Percentiles rank a stretch among this genome's conserved stretches.
Evolutionary conservation across 2,888 invertebrate genomes (phyloP).

Genomic region (Netelia melanura): DNA sequence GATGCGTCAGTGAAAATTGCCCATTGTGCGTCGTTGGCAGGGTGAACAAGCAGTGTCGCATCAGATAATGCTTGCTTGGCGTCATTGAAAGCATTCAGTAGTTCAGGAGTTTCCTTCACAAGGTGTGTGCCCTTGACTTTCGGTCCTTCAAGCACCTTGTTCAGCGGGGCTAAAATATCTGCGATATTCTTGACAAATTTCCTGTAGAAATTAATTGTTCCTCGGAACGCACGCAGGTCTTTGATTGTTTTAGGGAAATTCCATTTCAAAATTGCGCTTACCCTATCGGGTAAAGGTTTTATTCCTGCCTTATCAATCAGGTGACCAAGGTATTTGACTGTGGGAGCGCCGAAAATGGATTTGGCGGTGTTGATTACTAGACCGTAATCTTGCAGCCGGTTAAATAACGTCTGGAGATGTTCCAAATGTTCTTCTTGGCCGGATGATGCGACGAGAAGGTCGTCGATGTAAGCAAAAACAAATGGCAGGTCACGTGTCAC

Average conservation of each 20-base stretch:
- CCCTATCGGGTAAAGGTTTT: slow-evolving; percentile 59
- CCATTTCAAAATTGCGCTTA: slow-evolving; percentile 59
- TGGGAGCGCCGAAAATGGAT: slow-evolving; percentile 59
- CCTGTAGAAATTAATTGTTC: no score
- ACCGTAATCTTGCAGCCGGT: slow-evolving; percentile 64
- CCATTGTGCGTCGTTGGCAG: slow-evolving; percentile 10
- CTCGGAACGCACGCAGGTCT: slow-evolving; percentile 14
- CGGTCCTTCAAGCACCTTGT: neutral
- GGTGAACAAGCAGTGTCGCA: slow-evolving; percentile 2
- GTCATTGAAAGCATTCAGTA: neutral
- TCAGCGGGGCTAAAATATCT: neutral
- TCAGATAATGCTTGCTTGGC: neutral
- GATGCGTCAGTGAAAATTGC: slow-evolving; percentile 56
- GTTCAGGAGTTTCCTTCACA: neutral
- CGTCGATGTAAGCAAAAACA: slow-evolving; percentile 49
- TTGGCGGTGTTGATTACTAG: slow-evolving; percentile 70
- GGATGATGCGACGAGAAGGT: slow-evolving; percentile 49
- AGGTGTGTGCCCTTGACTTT: neutral
- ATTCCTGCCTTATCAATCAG: slow-evolving; percentile 59
- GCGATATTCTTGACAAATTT: neutral
- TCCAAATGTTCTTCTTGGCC: slow-evolving; percentile 31
- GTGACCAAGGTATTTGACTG: slow-evolving; percentile 69
- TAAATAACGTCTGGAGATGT: slow-evolving; percentile 57
- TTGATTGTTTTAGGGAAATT: slow-evolving; percentile 55
- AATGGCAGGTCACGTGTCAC: slow-evolving; percentile 48